phyloP scores from a whole-genome alignment of 1,140 invertebrate species.

The Eupristina koningsbergeri region DNA sequence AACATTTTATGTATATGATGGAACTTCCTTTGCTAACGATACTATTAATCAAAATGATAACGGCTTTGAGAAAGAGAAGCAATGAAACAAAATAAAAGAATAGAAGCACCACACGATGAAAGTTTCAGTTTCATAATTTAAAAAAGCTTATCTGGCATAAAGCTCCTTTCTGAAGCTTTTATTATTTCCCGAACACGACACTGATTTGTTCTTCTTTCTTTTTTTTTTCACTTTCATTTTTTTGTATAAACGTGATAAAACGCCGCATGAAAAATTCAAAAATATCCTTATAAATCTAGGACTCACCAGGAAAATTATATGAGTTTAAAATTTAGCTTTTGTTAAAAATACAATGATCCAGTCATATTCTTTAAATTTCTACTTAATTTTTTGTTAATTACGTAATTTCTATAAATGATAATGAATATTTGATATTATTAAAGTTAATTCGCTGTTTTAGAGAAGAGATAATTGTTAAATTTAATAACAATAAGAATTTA shows the following conservation, averaged over 20 bases:
- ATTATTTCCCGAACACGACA: slow-evolving; percentile 43
- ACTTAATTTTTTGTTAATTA: no score
- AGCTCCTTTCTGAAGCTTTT: slow-evolving; percentile 43
- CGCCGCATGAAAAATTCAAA: not conserved
- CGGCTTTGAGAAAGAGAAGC: slow-evolving; percentile 27
- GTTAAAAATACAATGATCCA: not conserved
- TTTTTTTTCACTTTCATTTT: slow-evolving; percentile 36
- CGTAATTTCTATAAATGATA: no score
- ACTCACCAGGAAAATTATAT: slow-evolving; percentile 24
- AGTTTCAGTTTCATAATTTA: slow-evolving; percentile 49
- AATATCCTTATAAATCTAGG: not conserved
- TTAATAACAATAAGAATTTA: no score
- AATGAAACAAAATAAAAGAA: slow-evolving; percentile 25
- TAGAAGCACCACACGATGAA: slow-evolving; percentile 31
- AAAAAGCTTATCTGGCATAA: slow-evolving; percentile 49
- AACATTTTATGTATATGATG: slow-evolving; percentile 35
- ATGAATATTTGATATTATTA: no score
- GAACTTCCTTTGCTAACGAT: slow-evolving; percentile 41
- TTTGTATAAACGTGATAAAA: slow-evolving; percentile 27
- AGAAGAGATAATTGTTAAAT: no score
- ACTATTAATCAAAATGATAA: slow-evolving; percentile 48
- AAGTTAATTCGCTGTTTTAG: no score
- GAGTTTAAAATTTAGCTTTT: not conserved
- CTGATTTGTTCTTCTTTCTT: slow-evolving; percentile 42
- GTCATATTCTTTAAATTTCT: no score